These are phyloP conservation scores for Amphibalanus amphitrite DNA, from an alignment of 1,140 invertebrate genomes.

Conservation along the genomic window DNA sequence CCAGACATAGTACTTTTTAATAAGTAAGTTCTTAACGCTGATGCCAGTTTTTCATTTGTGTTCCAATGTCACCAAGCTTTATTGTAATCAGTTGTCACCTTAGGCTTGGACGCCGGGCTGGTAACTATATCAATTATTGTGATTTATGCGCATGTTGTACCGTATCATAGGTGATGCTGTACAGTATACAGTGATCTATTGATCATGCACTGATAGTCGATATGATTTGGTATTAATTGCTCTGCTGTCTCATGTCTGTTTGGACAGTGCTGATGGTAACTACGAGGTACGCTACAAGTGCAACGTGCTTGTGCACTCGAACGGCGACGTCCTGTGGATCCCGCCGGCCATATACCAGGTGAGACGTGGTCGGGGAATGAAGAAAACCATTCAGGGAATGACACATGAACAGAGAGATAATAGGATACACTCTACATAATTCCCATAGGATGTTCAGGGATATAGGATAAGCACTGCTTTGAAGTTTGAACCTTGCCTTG, in stretches of 20 bases:
- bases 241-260: neutral
- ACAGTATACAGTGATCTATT: neutral
- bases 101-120: no score
- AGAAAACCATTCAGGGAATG: no score
- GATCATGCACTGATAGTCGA: slow-evolving; percentile 5
- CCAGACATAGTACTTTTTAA: slow-evolving; percentile 99
- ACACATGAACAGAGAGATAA: no score
- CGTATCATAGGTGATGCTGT: slow-evolving; percentile 3
- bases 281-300: slow-evolving; percentile 94
- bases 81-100: no score
- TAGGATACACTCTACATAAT: no score
- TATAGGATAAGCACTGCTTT: no score
- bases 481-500: no score
- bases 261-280: slow-evolving; percentile 77
- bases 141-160: neutral
- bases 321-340: slow-evolving; percentile 87
- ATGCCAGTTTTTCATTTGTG: no score
- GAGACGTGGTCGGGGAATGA: slow-evolving; percentile 10
- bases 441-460: no score
- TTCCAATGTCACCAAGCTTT: no score
- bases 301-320: slow-evolving; percentile 86
- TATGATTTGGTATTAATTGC: slow-evolving; percentile 2
- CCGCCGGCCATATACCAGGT: slow-evolving; percentile 94
- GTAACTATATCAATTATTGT: no score
- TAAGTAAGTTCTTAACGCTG: slow-evolving; percentile 81